These are phyloP conservation scores for Micoletzkya japonica DNA, from an alignment of 2,888 invertebrate genomes.

Conservation along the genomic window DNA sequence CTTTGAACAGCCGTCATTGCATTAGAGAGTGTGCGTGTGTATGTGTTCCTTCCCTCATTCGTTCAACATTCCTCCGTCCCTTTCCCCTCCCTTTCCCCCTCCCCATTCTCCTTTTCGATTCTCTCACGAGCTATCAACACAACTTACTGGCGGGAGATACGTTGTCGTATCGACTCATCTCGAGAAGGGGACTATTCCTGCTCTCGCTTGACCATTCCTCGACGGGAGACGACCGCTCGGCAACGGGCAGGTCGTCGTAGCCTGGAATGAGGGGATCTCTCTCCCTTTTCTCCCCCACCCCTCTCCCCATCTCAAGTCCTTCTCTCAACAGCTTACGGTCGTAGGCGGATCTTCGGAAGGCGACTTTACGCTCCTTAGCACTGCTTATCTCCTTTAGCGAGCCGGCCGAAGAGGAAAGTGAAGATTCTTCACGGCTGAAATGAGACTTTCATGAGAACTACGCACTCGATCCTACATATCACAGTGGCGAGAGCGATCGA, in stretches of 20 bases:
- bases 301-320: too few species aligned
- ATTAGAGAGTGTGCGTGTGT: too few species aligned
- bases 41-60: neutral
- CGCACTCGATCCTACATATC: neutral
- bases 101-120: neutral
- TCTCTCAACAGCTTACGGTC: slow-evolving; percentile 6
- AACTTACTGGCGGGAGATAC: slow-evolving; percentile 40
- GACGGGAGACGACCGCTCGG: slow-evolving; percentile 43
- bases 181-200: slow-evolving; percentile 45
- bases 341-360: slow-evolving; percentile 13
- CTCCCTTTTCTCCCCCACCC: neutral
- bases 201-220: slow-evolving; percentile 52
- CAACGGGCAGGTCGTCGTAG: slow-evolving; percentile 31
- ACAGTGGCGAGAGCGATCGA: too few species aligned
- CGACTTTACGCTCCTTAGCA: slow-evolving; percentile 20
- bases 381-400: slow-evolving; percentile 13
- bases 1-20: too few species aligned
- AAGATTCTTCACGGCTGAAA: slow-evolving; percentile 21
- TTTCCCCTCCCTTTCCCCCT: neutral
- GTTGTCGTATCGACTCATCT: slow-evolving; percentile 59
- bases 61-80: neutral
- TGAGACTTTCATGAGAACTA: neutral
- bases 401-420: slow-evolving; percentile 16
- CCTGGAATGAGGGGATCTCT: slow-evolving; percentile 4
- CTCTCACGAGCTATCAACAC: neutral